Evolutionary conservation across 2,888 invertebrate species (phyloP).

Genomic region (Drosophila merina): DNA sequence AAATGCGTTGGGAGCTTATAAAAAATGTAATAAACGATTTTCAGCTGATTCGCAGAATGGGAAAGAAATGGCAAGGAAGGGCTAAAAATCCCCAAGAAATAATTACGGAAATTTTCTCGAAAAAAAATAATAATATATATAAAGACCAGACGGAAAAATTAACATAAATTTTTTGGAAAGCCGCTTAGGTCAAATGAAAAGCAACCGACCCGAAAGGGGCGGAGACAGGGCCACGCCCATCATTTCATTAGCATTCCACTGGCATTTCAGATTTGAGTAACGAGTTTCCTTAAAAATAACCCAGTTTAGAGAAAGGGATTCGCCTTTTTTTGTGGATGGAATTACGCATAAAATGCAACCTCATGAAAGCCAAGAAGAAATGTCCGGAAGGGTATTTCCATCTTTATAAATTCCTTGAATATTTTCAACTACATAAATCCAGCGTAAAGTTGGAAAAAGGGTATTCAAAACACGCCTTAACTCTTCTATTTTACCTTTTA

Average conservation of each 20-base stretch:
- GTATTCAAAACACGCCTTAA: neutral
- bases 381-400: neutral
- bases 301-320: conserved; percentile 1
- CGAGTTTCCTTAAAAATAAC: conserved; percentile 33
- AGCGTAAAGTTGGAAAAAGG: neutral
- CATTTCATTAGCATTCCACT: conserved; percentile 49
- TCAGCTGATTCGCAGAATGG: conserved; percentile 1
- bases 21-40: conserved; percentile 33
- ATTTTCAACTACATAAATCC: neutral
- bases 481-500: conserved; percentile 14
- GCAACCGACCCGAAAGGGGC: conserved; percentile 8
- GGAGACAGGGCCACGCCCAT: conserved; percentile 10
- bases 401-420: neutral
- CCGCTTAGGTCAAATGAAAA: conserved; percentile 44
- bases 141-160: conserved; percentile 25
- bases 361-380: neutral
- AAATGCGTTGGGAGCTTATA: conserved; percentile 24
- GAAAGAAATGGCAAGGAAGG: conserved; percentile 4
- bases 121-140: neutral
- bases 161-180: conserved; percentile 43
- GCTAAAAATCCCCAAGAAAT: conserved; percentile 31
- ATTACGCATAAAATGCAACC: conserved; percentile 7
- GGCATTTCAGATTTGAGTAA: conserved; percentile 34
- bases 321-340: neutral
- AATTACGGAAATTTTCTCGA: conserved; percentile 22